Evolutionary conservation across 2,888 invertebrate species (phyloP).

Genomic region (Parthenolecanium corni): DNA sequence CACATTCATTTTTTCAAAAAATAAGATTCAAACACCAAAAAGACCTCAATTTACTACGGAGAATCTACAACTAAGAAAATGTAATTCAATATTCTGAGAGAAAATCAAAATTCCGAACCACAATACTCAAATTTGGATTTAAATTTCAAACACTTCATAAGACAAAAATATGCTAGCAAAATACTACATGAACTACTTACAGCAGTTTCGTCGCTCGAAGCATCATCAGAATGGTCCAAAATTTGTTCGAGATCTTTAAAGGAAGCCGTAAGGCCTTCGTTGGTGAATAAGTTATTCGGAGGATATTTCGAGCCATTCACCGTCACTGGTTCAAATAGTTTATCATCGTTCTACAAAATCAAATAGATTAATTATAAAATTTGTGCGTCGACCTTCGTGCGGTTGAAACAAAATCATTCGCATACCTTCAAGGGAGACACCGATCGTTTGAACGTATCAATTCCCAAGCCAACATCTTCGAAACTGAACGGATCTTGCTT

Average conservation of each 20-base stretch:
- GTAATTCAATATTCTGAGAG: no score
- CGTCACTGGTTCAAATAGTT: slow-evolving; percentile 40
- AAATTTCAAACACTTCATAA: no score
- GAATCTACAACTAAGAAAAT: no score
- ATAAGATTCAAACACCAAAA: not conserved
- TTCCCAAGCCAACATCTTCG: slow-evolving; percentile 2
- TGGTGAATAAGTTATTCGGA: slow-evolving; percentile 59
- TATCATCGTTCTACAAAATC: slow-evolving; percentile 36
- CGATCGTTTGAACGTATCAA: slow-evolving; percentile 9
- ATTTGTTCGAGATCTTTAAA: slow-evolving; percentile 86
- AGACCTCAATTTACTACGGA: not conserved
- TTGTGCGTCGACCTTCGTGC: no score
- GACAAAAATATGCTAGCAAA: not conserved
- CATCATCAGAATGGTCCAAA: slow-evolving; percentile 84
- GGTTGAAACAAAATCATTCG: no score
- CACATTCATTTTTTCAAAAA: no score
- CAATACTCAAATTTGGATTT: no score
- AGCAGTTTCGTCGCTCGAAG: slow-evolving; percentile 70
- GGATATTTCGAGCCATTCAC: slow-evolving; percentile 43
- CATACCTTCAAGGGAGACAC: slow-evolving; percentile 16
- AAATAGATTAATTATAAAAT: slow-evolving; percentile 1
- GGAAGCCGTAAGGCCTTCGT: slow-evolving; percentile 77
- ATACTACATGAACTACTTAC: slow-evolving; percentile 22
- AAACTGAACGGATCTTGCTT: slow-evolving; percentile 11
- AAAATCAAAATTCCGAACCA: no score